A percentile compares a stretch with the other conserved stretches of the same genome.
These are phyloP conservation scores for Gonatopus flavifemur DNA, from an alignment of 1,140 invertebrate species.

Conservation along the genomic window DNA sequence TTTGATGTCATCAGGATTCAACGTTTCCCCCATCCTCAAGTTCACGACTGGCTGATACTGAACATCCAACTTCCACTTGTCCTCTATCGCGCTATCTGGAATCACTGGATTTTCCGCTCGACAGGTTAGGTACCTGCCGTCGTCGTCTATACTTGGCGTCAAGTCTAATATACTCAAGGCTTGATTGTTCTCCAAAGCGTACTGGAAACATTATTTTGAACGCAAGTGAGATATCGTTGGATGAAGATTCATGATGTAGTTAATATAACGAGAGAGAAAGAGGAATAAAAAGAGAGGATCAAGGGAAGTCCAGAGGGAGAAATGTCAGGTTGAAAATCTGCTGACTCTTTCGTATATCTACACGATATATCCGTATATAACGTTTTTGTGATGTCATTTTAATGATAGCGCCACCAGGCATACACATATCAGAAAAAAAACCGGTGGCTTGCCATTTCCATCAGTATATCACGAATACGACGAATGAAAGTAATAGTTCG, in stretches of 20 bases:
- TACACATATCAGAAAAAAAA: conserved; percentile 21
- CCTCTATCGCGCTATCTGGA: conserved; percentile 77
- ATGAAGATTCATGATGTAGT: conserved; percentile 26
- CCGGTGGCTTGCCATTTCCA: conserved; percentile 20
- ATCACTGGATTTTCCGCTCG: conserved; percentile 83
- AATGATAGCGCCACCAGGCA: conserved; percentile 35
- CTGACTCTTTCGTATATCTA: conserved; percentile 21
- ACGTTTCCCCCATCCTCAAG: conserved; percentile 74
- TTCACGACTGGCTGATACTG: conserved; percentile 77
- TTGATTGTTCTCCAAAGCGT: conserved; percentile 79
- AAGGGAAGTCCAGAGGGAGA: not conserved
- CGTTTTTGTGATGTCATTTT: conserved; percentile 35
- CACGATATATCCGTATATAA: not conserved
- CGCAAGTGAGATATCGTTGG: conserved; percentile 24
- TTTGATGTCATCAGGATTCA: conserved; percentile 81
- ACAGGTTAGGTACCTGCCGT: conserved; percentile 85
- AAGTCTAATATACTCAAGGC: conserved; percentile 80
- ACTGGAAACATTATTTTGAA: conserved; percentile 58
- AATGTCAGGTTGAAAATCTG: conserved; percentile 10
- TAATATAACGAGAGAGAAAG: conserved; percentile 17
- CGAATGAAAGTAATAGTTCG: conserved; percentile 42
- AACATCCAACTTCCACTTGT: conserved; percentile 76
- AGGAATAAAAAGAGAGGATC: not conserved
- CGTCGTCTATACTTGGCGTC: conserved; percentile 79
- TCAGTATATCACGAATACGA: conserved; percentile 33